Base-by-base conservation (phyloP, 2,797 vertebrate genomes). In the Sebastes variabilis region DNA sequence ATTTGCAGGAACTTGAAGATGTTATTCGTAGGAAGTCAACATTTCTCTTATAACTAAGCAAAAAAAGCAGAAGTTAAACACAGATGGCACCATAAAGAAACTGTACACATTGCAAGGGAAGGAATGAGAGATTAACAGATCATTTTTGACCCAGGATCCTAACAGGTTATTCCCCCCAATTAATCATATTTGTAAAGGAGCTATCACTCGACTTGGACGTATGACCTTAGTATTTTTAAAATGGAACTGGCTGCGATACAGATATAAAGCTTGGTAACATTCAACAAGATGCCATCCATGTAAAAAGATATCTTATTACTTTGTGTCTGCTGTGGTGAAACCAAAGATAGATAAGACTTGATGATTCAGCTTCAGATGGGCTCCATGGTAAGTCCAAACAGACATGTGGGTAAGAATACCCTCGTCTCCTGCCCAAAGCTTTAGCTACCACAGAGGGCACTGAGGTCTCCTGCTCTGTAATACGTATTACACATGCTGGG, bases 141-240 rank as follows among this genome's bases (percentile, higher is more conserved):
- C 12, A 34, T 65, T 72, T 76, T 62, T 78, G 60, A 61, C 68
- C 75, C 8, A 14, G 46, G 58, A 73, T 30, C 16, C 11, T 8
- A 25, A 12, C 18, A 69, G 60, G 65, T 49, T 54, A 59, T 52
- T 11, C 14, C 58, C 46, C 55, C n/a, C 3, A 16, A n/a, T 61
- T 68, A 32, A 54, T 71, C 54, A 14, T 54, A 52, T 72, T 25
- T 75, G 61, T 69, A 59, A 80, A 73, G 66, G 74, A 66, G 55
- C 67, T 56, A 49, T 71, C 38, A 20, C 59, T 60, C 6, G 18
- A 55, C 67, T 54, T 49, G 62, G 56, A 77, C 59, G 46, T 32
- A 25, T 81, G 84, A 80, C 74, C 75, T 77, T 70, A 58, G 56
- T 49, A 73, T 81, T 79, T 84, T 77, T 78, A 70, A 85, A 89